Base-by-base conservation (phyloP, 2,888 invertebrate species). In the Eupithecia subfuscata region DNA sequence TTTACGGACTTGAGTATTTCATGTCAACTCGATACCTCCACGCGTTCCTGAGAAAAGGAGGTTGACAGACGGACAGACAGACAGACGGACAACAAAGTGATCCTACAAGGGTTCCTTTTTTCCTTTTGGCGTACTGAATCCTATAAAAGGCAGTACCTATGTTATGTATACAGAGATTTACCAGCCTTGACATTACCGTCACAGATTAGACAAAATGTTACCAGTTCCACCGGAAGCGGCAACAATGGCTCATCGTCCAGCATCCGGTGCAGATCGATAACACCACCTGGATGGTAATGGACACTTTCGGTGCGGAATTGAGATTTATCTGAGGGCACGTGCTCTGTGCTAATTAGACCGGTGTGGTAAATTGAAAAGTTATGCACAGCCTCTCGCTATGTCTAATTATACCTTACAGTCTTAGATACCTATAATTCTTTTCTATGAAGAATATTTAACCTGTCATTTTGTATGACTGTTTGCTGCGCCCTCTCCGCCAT, bases 231-330 rank as follows among this genome's bases (percentile, higher is more conserved):
- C 74, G 78, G 75, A 78, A 74, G 63, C 63, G 56, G 56, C 14
- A 30, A 76, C 76, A 76, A 76, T 74, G 68, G 63, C 74, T 75
- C 78, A 74, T 76, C 75, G 69, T 34, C 71, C 69, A 52, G 63
- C 76, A 73, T 68, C 68, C 68, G 75, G 69, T 69, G 72, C 69
- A 69, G 73, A 73, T 70, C 68, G 64, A 73, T 73, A 73, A 14
- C 63, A 70, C 73, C 70, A 73, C 73, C 70, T 76, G 69, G 34
- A 12, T 69, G 69, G 69, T 75, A 71, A 75, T 69, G 71, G 71
- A 71, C 69, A 69, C 71, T 71, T 75, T 75, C 68, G 34, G 67
- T 34, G 60, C 37, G 63, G 71, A 71, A 71, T 69, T 75, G 68
- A 71, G 67, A 75, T 75, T 71, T 45, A 75, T 75, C 25, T 25